A percentile compares a stretch with the other conserved stretches of the same genome.
phyloP scores from a whole-genome alignment of 2,797 vertebrate genomes.

The Acanthopagrus latus region DNA sequence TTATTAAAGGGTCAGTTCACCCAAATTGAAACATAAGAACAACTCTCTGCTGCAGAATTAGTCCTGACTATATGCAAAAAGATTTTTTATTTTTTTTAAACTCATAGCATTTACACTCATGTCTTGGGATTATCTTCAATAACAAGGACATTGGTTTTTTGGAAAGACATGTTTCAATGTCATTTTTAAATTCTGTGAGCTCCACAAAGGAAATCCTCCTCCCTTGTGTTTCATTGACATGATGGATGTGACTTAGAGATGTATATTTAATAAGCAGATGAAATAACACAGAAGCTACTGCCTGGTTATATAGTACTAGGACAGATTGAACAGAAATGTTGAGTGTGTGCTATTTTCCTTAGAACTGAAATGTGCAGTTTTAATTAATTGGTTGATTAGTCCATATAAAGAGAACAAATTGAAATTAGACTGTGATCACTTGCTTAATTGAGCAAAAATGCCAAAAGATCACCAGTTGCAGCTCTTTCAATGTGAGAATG shows the following conservation, averaged over 20 bases:
- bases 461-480: background rate
- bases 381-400: background rate
- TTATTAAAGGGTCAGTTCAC: slow-evolving; percentile 5
- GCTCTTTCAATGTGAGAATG: background rate
- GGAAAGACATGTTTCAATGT: background rate
- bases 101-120: background rate
- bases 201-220: background rate
- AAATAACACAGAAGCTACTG: background rate
- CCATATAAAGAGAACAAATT: background rate
- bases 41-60: background rate
- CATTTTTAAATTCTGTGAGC: background rate
- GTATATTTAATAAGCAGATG: background rate
- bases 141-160: background rate
- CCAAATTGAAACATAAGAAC: slow-evolving; percentile 1
- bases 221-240: slow-evolving; percentile 4
- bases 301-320: background rate
- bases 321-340: background rate
- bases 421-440: no score
- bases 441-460: background rate
- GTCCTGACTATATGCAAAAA: background rate
- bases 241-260: background rate
- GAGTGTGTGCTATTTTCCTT: background rate
- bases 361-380: background rate
- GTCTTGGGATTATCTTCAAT: background rate
- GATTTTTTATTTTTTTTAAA: no score